Conservation (phyloP, 2,113 vertebrate genomes). For the Pelvicachromis taeniatus region DNA sequence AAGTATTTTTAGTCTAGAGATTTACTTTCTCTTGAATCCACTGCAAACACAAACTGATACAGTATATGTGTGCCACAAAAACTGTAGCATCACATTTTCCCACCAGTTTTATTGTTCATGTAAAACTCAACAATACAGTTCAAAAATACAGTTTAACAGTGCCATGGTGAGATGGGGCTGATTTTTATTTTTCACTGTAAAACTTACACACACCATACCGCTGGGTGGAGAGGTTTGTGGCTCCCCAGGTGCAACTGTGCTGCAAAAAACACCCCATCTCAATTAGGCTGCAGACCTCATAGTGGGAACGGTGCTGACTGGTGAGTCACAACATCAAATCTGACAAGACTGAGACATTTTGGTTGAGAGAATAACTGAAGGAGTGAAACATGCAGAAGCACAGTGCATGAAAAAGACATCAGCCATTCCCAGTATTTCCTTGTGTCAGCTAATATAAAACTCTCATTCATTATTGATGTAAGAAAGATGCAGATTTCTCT, state of each 20-base stretch:
- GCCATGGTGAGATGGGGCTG: background rate
- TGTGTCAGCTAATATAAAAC: constrained; percentile 68
- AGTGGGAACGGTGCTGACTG: constrained; percentile 7
- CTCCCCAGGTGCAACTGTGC: constrained; percentile 7
- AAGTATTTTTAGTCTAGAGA: background rate
- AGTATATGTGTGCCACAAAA: background rate
- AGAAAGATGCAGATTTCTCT: constrained; percentile 71
- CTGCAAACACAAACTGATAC: background rate
- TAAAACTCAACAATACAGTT: too few species aligned
- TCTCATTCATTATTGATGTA: constrained; percentile 81
- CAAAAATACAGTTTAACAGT: background rate
- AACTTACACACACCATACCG: background rate
- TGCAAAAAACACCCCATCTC: constrained; percentile 13
- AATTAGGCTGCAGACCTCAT: background rate
- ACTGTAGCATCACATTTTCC: background rate
- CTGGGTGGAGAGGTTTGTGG: background rate
- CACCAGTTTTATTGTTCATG: background rate
- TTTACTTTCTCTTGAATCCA: background rate
- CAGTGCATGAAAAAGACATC: constrained; percentile 39
- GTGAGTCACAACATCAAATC: constrained; percentile 48
- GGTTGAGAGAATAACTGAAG: constrained; percentile 4
- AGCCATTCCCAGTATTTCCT: constrained; percentile 26
- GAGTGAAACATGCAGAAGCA: constrained; percentile 8
- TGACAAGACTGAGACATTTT: constrained; percentile 31
- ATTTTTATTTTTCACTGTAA: background rate